Evolutionary conservation across 2,797 vertebrate species (phyloP), one percentile per base, ranked within the genome.

Genomic region (Brachyrhaphis roseni): DNA sequence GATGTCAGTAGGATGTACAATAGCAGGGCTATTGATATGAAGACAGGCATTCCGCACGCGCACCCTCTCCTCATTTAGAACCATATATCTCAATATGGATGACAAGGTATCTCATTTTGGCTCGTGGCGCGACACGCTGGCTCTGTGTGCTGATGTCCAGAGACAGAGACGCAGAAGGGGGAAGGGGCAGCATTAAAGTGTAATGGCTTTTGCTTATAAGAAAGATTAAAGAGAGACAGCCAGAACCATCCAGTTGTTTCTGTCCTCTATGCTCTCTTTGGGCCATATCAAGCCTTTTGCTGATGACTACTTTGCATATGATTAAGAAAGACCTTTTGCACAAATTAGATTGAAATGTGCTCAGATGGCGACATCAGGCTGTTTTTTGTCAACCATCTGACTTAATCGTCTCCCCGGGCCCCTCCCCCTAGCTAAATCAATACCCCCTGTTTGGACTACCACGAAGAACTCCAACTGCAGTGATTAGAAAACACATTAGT

Each of bases 401-500:
- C 88, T 83, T 77, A 82, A 82, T 83, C 92, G 45, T 73, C 66
- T 55, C 81, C 85, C 88, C 73, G 3, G 41, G 79, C 85, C 88
- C 93, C 68, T 55, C 81, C 85, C 88, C 72, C 75, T n/a, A 53
- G 47, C 93, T 93, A 96, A 96, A 99, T 99, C 98, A 97, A 98
- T 99, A 95, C 87, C 93, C 94, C 96, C 95, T 97, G 96, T 98
- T 98, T 98, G 97, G 97, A 97, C 97, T 97, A 96, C 96, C 97
- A 96, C 97, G 98, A 98, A 98, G 97, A 98, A 97, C 95, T 97
- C 97, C 96, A 97, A 97, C 97, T 98, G 96, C 97, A 98, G 97
- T 98, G 98, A 99, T 99, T 98, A 99, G 97, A 98, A 98, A 98
- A 98, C 97, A 98, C 98, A 98, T 98, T 97, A 98, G 96, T 95